Evolutionary conservation across 2,797 vertebrate species (phyloP), one percentile per base, ranked within the genome.

Genomic region (Eulemur mongoz): DNA sequence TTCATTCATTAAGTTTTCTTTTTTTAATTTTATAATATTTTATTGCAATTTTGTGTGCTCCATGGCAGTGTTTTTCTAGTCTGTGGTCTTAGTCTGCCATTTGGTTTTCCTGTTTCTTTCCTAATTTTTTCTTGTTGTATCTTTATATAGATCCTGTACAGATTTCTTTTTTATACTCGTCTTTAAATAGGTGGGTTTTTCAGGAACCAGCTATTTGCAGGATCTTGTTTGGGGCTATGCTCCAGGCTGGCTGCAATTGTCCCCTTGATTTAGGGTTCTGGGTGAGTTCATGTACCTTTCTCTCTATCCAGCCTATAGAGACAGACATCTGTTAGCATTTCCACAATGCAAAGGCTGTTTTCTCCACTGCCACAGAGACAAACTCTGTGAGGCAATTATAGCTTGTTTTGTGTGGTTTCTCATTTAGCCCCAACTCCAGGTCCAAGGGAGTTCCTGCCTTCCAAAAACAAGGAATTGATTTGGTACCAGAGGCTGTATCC

Each of bases 121-220:
- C 54, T 93, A 38, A 30, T 69, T 84, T 86, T 88, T 87, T 70
- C 35, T 88, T 32, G 0, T 89, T 72, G 8, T 61, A 18, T 82
- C 69, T 87, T 83, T 96, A 45, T 78, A 20, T 73, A 81, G 40
- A 59, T 69, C 18, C 43, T 43, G 5, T 50, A 23, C 43, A 52
- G 69, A 65, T 38, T 72, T 63, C 30, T 79, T 75, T 78, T 91
- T 61, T 86, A 67, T 93, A 61, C 27, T 61, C 27, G 43, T 92
- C 50, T 82, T 89, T 92, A 87, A 90, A 83, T 84, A 40, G 72
- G 45, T 65, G 76, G 35, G 52, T 63, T 81, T 82, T 95, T 80
- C 32, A 85, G n/a, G 50, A 52, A 38, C 18, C 15, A 70, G 57
- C 73, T 92, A 2, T 87, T 95, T 89, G 67, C 45, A 87, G 63